Conservation (phyloP, 1,140 invertebrate genomes). For the Bombus huntii region DNA sequence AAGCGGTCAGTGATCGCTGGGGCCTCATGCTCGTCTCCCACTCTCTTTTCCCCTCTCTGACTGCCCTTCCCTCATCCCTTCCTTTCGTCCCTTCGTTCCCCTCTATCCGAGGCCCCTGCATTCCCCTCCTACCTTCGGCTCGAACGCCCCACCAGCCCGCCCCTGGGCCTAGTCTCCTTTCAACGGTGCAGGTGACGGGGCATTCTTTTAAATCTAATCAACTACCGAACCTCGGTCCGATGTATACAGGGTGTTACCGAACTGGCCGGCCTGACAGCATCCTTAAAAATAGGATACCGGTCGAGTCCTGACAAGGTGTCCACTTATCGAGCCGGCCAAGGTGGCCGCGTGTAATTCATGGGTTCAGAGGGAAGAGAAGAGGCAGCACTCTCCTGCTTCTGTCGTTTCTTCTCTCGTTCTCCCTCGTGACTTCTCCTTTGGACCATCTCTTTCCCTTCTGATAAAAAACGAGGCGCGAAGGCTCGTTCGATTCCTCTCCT, state of each 20-base stretch:
- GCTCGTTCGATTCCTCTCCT: neutral
- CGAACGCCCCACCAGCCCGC: slow-evolving; percentile 37
- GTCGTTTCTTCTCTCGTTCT: neutral
- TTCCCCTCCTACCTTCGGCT: neutral
- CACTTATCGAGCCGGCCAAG: slow-evolving; percentile 27
- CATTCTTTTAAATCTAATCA: slow-evolving; percentile 73
- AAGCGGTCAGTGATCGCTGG: slow-evolving; percentile 72
- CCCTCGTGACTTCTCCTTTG: neutral
- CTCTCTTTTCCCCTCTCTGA: neutral
- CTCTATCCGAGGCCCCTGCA: neutral
- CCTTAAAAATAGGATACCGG: slow-evolving; percentile 38
- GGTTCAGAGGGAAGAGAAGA: slow-evolving; percentile 7
- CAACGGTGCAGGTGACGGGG: slow-evolving; percentile 71
- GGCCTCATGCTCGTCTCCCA: slow-evolving; percentile 59
- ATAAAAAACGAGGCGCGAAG: neutral
- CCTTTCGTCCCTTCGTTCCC: neutral
- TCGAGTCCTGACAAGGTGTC: slow-evolving; percentile 35
- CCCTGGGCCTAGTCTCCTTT: slow-evolving; percentile 69
- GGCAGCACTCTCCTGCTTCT: neutral
- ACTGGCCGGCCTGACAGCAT: slow-evolving; percentile 34
- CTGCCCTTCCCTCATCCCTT: neutral
- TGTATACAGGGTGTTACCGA: slow-evolving; percentile 60
- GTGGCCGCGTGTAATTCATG: slow-evolving; percentile 31
- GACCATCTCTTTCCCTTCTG: neutral
- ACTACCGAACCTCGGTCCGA: slow-evolving; percentile 64